Evolutionary conservation across 1,140 invertebrate genomes (phyloP).

Genomic region (Sminthurides bifidus): DNA sequence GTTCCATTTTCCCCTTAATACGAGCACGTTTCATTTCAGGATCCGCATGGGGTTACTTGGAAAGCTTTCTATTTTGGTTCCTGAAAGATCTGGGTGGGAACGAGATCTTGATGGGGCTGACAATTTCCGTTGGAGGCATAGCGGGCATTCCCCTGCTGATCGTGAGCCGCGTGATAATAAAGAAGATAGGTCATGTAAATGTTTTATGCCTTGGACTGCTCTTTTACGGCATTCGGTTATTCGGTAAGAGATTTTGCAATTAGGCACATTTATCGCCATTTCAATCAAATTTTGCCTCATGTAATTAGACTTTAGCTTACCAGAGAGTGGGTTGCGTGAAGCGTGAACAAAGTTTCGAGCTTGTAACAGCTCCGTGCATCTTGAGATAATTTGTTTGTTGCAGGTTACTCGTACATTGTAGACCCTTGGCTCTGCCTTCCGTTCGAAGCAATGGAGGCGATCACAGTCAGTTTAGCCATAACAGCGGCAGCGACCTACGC

Average conservation of each 20-base stretch:
- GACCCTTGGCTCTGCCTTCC: slow-evolving; percentile 67
- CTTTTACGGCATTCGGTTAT: slow-evolving; percentile 59
- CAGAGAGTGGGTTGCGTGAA: too few species aligned
- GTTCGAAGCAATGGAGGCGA: slow-evolving; percentile 69
- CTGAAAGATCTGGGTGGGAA: slow-evolving; percentile 65
- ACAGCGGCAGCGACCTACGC: slow-evolving; percentile 72
- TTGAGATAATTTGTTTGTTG: slow-evolving; percentile 17
- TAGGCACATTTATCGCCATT: neutral
- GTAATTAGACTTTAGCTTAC: too few species aligned
- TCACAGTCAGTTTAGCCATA: slow-evolving; percentile 69
- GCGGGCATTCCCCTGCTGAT: slow-evolving; percentile 64
- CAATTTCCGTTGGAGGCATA: slow-evolving; percentile 63
- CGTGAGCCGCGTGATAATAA: slow-evolving; percentile 63
- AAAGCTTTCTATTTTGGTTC: slow-evolving; percentile 77
- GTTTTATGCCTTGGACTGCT: slow-evolving; percentile 66
- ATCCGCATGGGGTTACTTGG: slow-evolving; percentile 68
- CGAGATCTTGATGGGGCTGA: slow-evolving; percentile 69
- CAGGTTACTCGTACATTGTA: slow-evolving; percentile 66
- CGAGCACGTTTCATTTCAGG: slow-evolving; percentile 42
- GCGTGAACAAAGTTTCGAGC: neutral
- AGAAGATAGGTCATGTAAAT: slow-evolving; percentile 64
- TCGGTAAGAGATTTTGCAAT: slow-evolving; percentile 42
- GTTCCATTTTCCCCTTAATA: neutral
- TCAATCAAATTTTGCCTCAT: too few species aligned
- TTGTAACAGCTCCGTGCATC: neutral